A percentile compares a stretch with the other conserved stretches of the same genome.
phyloP scores from a whole-genome alignment of 2,888 invertebrate genomes.

The Eupithecia abbreviata region DNA sequence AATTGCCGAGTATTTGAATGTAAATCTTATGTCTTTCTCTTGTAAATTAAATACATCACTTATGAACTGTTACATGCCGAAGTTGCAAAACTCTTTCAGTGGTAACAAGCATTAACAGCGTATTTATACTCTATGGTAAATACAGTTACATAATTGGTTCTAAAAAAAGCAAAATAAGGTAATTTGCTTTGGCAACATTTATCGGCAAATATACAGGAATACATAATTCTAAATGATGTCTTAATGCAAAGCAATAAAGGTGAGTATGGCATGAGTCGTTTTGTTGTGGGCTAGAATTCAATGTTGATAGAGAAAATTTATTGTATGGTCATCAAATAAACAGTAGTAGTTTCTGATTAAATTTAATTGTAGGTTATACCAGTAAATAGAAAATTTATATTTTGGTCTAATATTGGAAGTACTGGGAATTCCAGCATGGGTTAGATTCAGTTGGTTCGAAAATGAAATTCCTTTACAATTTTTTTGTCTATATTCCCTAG shows the following conservation, averaged over 20 bases:
- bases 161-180: too few species aligned
- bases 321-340: not conserved
- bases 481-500: not conserved
- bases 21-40: not conserved
- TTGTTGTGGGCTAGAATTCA: not conserved
- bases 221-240: not conserved
- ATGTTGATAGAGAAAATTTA: not conserved
- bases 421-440: not conserved
- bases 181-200: not conserved
- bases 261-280: not conserved
- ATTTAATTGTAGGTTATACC: not conserved
- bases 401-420: not conserved
- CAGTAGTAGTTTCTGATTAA: not conserved
- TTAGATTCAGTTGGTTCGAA: not conserved
- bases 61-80: not conserved
- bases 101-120: not conserved
- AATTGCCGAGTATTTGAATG: not conserved
- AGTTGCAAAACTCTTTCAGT: not conserved
- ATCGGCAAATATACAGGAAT: not conserved
- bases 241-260: constrained; percentile 1
- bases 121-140: too few species aligned
- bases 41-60: not conserved
- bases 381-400: not conserved
- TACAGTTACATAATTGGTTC: too few species aligned
- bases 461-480: not conserved